Evolutionary conservation across 2,113 vertebrate genomes (phyloP).

Genomic region (Mesoclemmys tuberculata): DNA sequence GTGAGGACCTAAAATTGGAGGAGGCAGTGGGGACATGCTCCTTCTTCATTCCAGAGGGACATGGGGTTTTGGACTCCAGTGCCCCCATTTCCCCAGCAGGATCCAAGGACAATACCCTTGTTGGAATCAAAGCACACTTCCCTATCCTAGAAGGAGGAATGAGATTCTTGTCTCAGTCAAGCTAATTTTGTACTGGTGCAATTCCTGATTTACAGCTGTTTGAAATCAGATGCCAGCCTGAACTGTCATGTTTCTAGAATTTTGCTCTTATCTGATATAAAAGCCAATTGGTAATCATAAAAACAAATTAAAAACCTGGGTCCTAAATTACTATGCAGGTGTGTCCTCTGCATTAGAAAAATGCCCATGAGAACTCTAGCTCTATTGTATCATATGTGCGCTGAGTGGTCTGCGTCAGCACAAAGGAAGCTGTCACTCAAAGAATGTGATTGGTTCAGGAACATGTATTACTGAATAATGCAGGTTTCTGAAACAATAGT

Average conservation of each 20-base stretch:
- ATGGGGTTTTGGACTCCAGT: not conserved
- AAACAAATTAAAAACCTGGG: not conserved
- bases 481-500: not conserved
- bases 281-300: not conserved
- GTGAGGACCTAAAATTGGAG: not conserved
- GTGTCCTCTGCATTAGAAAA: not conserved
- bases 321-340: not conserved
- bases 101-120: not conserved
- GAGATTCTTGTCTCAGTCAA: not conserved
- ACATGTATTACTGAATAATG: not conserved
- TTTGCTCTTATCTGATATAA: not conserved
- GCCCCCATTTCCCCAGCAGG: not conserved
- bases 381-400: not conserved
- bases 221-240: not conserved
- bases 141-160: not conserved
- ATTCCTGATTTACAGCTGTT: not conserved
- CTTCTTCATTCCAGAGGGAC: not conserved
- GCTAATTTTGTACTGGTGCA: not conserved
- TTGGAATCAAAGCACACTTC: not conserved
- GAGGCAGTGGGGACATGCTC: not conserved
- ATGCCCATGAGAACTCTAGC: not conserved
- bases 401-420: not conserved
- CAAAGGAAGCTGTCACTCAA: not conserved
- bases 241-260: not conserved
- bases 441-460: not conserved